A percentile compares a stretch with the other conserved stretches of the same genome.
Conservation (phyloP, 2,888 invertebrate genomes). For the Fragum fragum region DNA sequence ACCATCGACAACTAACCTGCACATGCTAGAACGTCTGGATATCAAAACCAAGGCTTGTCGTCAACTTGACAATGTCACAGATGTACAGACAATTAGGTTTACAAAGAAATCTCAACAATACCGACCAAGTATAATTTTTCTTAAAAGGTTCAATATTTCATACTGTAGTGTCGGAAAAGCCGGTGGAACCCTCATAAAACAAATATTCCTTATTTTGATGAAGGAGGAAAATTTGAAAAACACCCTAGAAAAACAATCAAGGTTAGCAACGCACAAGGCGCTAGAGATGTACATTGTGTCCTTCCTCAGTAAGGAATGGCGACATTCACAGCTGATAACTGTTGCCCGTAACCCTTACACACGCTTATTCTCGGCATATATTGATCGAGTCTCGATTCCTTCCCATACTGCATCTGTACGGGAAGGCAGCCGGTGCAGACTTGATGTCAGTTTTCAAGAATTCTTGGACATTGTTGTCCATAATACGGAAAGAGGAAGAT, state of each 20-base stretch:
- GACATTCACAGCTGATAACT: not conserved
- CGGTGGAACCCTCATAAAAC: conserved; percentile 5
- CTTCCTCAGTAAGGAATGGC: too few species aligned
- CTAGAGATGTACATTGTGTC: not conserved
- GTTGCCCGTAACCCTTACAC: not conserved
- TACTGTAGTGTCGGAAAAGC: conserved; percentile 10
- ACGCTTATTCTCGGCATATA: conserved; percentile 2
- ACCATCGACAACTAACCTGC: too few species aligned
- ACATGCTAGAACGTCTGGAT: too few species aligned
- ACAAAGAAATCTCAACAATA: too few species aligned
- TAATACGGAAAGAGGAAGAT: not conserved
- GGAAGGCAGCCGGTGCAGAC: not conserved
- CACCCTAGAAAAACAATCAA: not conserved
- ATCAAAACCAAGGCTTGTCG: too few species aligned
- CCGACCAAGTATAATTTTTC: not conserved
- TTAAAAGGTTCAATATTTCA: not conserved
- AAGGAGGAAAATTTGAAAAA: not conserved
- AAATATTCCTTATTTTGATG: not conserved
- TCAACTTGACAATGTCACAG: too few species aligned
- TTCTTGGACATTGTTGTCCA: not conserved
- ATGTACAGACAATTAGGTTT: too few species aligned
- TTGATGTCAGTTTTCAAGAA: not conserved
- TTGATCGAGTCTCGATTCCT: not conserved
- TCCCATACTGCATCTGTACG: not conserved
- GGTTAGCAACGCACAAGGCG: not conserved